Percentiles rank a stretch among this genome's conserved stretches.
Evolutionary conservation across 2,888 invertebrate genomes (phyloP).

Genomic region (Catocala fraxini): DNA sequence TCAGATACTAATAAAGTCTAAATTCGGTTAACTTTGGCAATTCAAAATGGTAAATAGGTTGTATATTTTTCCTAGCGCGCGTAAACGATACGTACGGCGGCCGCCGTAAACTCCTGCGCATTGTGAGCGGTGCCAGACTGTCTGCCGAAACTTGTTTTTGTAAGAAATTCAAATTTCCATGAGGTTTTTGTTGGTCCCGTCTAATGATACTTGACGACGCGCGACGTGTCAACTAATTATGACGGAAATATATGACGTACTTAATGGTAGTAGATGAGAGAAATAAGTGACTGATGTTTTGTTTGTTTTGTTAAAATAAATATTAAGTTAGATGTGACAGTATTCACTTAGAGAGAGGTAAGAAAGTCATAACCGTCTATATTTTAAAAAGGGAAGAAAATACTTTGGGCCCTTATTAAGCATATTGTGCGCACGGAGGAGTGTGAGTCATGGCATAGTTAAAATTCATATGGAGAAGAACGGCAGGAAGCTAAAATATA

Average conservation of each 20-base stretch:
- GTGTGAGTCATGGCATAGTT: too few species aligned
- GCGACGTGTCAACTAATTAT: constrained; percentile 49
- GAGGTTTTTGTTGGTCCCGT: constrained; percentile 55
- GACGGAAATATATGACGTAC: constrained; percentile 31
- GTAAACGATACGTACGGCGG: constrained; percentile 56
- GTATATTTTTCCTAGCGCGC: constrained; percentile 60
- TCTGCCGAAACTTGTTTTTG: constrained; percentile 66
- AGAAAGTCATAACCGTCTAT: too few species aligned
- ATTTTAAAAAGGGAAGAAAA: too few species aligned
- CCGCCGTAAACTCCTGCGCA: constrained; percentile 63
- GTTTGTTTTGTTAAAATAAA: background rate
- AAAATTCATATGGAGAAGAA: too few species aligned
- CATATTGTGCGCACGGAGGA: too few species aligned
- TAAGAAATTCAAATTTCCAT: constrained; percentile 58
- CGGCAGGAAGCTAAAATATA: too few species aligned
- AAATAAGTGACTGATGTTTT: background rate
- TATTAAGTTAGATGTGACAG: background rate
- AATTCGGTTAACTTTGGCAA: background rate
- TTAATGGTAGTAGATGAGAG: constrained; percentile 13
- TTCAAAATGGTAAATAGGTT: background rate
- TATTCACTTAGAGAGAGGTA: too few species aligned
- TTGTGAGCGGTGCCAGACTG: constrained; percentile 81
- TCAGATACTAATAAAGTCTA: background rate
- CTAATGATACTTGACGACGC: constrained; percentile 67
- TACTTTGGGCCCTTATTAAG: too few species aligned